These are phyloP conservation scores for Xestia ashworthii DNA, from an alignment of 2,888 invertebrate species.

Conservation along the genomic window DNA sequence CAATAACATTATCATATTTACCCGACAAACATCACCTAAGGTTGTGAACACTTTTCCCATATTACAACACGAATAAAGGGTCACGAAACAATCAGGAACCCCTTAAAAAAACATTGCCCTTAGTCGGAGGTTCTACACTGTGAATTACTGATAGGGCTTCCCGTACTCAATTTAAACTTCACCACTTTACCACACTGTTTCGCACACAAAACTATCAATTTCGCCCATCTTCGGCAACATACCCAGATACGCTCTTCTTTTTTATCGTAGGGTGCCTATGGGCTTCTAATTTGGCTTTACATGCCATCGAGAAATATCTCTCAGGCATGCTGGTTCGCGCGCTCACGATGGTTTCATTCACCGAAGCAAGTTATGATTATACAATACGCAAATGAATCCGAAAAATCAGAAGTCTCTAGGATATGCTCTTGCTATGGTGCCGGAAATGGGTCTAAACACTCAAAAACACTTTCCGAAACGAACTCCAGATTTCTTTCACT, in stretches of 20 bases:
- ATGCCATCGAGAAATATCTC: too few species aligned
- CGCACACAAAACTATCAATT: background rate
- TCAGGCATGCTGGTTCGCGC: too few species aligned
- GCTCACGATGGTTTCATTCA: too few species aligned
- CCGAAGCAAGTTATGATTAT: too few species aligned
- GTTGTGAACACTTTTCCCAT: conserved; percentile 56
- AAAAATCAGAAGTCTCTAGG: too few species aligned
- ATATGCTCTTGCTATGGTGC: too few species aligned
- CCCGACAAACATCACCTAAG: conserved; percentile 50
- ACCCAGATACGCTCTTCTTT: background rate
- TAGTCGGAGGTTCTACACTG: background rate
- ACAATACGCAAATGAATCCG: background rate
- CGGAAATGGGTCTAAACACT: background rate
- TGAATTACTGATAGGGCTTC: background rate
- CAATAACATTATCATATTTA: conserved; percentile 39
- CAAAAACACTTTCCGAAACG: background rate
- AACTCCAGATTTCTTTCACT: conserved; percentile 1
- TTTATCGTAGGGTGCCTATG: too few species aligned
- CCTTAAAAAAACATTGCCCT: background rate
- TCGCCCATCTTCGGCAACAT: background rate
- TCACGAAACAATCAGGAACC: background rate
- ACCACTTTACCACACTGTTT: background rate
- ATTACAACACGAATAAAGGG: background rate
- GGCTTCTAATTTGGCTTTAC: too few species aligned
- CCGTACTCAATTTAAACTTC: background rate